phyloP scores from a whole-genome alignment of 2,113 vertebrate genomes.

The rabbit (Oryctolagus cuniculus) region mOryCun1.1 NC_091453.1:26381001-26381500 shows the following conservation, averaged over 20 bases:
- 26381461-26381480: not conserved
- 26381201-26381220: not conserved
- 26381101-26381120: not conserved
- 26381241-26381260: not conserved
- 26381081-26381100: not conserved
- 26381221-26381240: not conserved
- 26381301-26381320: not conserved
- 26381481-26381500: not conserved
- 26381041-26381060: not conserved
- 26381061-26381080: not conserved
- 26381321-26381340: conserved; percentile 18
- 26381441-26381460: not conserved
- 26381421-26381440: not conserved
- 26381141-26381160: not conserved
- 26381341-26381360: not conserved
- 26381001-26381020: not conserved
- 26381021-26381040: not conserved
- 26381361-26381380: not conserved
- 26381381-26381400: not conserved
- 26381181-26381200: not conserved
- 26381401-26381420: not conserved
- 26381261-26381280: not conserved
- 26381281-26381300: not conserved
- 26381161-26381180: not conserved
- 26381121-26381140: not conserved